Evolutionary conservation across 2,113 vertebrate genomes (phyloP), one percentile per base, ranked within the genome.

Genomic region (Eublepharis macularius): DNA sequence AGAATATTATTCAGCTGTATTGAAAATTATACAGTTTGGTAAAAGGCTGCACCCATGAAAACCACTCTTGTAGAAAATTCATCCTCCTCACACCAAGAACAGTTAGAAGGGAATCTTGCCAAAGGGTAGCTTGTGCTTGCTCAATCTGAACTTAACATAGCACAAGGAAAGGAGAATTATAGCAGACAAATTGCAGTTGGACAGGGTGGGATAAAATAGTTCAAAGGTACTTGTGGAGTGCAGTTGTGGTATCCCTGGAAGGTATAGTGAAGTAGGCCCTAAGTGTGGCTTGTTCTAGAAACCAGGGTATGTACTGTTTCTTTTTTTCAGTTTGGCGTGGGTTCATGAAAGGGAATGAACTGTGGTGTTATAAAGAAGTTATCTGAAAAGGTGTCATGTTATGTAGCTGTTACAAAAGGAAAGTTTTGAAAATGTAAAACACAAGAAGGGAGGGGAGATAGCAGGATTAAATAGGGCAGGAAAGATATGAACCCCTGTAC

Each of bases 151-250:
- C 4, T 13, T 41, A 75, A 36, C 24, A 47, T 11, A 34, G 19
- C 75, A 76, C 8, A 47, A 54, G 17, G 43, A 75, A 75, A 12
- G 10, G 17, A 76, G 75, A 54, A 36, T 76, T 32, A 34, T 21
- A 51, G n/a, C n/a, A 76, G 16, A 47, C 9, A 76, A 76, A 1
- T 32, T 83, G 88, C 87, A 87, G 76, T 72, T n/a, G 68, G 16
- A 45, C 2, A n/a, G 86, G 82, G 82, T 43, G 72, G 90, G 24
- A 63, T 54, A 8, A 63, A 80, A 81, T 83, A 86, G 81, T 65
- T 88, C 14, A 29, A n/a, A 13, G 66, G 47, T 24, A 80, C 36
- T 89, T 77, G 26, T 89, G 86, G 84, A 34, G 9, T 63, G 70
- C 36, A 83, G 70, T 29, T 63, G 60, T 26, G 26, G 60, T 75